Percentiles rank a stretch among this genome's conserved stretches.
These are phyloP conservation scores for Gasterosteus nipponicus DNA, from an alignment of 2,113 vertebrate species.

Conservation along the genomic window DNA sequence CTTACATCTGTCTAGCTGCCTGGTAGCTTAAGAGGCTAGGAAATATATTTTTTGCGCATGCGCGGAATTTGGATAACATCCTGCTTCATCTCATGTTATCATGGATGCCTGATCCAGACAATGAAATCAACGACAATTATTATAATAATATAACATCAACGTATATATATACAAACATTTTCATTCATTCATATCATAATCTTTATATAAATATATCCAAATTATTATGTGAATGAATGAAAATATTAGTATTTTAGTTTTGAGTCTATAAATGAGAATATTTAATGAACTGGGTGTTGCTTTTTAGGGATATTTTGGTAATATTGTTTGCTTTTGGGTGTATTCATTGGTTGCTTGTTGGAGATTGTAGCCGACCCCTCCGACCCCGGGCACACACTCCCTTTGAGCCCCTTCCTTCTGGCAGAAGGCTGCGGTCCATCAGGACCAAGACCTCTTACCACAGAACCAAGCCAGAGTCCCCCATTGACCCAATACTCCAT, in stretches of 20 bases:
- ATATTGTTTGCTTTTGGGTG: not conserved
- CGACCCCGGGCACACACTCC: too few relatives aligned
- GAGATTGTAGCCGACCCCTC: not conserved
- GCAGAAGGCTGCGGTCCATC: too few relatives aligned
- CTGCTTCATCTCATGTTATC: slow-evolving; percentile 28
- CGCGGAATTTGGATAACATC: slow-evolving; percentile 41
- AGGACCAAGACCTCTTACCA: too few relatives aligned
- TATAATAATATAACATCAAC: not conserved
- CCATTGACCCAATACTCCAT: too few relatives aligned
- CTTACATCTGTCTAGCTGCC: slow-evolving; percentile 73
- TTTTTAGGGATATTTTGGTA: not conserved
- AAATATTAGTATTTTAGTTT: not conserved
- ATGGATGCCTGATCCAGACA: not conserved
- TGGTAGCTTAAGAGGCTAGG: slow-evolving; percentile 60
- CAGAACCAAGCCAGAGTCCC: too few relatives aligned
- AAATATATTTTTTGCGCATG: slow-evolving; percentile 61
- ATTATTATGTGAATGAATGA: not conserved
- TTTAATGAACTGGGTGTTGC: not conserved
- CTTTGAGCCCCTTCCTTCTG: too few relatives aligned
- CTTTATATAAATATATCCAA: too few relatives aligned
- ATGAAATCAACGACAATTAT: not conserved
- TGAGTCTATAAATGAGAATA: not conserved
- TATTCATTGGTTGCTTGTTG: not conserved
- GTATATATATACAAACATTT: too few relatives aligned
- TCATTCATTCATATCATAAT: too few relatives aligned